Evolutionary conservation across 2,113 vertebrate genomes (phyloP).

Genomic region (Orthonyx spaldingii): DNA sequence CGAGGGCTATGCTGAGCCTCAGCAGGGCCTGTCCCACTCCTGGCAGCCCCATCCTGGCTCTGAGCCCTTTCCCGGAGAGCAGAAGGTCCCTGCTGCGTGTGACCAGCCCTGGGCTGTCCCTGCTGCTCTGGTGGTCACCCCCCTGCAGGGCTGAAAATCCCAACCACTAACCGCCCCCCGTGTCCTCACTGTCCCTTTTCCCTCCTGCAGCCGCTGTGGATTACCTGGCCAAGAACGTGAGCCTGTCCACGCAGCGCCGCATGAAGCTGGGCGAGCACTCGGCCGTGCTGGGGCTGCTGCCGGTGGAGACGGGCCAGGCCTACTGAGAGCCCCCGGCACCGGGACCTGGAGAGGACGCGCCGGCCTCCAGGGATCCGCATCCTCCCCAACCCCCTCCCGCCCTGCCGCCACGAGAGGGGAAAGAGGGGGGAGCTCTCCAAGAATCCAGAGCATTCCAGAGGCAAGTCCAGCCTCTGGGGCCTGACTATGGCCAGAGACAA

Average conservation of each 20-base stretch:
- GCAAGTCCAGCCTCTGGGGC: not conserved
- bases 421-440: not conserved
- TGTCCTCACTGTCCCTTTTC: not conserved
- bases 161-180: no score
- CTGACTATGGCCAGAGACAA: slow-evolving; percentile 21
- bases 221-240: slow-evolving; percentile 98
- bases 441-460: not conserved
- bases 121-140: not conserved
- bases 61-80: not conserved
- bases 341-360: no score
- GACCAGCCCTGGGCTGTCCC: not conserved
- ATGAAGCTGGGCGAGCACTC: slow-evolving; percentile 99
- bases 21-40: not conserved
- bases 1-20: not conserved
- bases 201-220: slow-evolving; percentile 87
- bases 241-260: slow-evolving; percentile 94
- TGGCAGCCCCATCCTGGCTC: not conserved
- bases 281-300: slow-evolving; percentile 93
- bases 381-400: not conserved
- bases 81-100: not conserved
- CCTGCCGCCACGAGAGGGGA: not conserved
- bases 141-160: not conserved
- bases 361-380: no score
- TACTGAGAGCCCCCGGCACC: not conserved
- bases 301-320: slow-evolving; percentile 97